These are phyloP conservation scores for Pollenia griseotomentosa DNA, from an alignment of 2,888 invertebrate genomes.

Conservation along the genomic window DNA sequence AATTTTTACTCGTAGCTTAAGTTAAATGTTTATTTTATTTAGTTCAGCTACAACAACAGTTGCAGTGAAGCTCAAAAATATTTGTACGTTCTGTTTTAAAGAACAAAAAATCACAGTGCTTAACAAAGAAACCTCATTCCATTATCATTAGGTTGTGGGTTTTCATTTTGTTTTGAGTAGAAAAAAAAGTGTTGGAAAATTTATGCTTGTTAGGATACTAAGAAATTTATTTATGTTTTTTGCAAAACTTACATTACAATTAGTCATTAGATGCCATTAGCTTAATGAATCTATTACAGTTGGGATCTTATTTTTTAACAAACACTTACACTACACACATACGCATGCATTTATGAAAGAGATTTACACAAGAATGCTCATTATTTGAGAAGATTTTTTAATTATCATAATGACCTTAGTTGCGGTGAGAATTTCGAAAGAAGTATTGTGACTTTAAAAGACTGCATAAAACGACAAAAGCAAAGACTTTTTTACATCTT, in stretches of 20 bases:
- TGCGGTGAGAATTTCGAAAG: constrained; percentile 52
- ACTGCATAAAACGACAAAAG: background rate
- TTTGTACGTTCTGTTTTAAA: background rate
- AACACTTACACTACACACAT: background rate
- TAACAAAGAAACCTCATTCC: background rate
- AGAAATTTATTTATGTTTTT: background rate
- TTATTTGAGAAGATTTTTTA: constrained; percentile 59
- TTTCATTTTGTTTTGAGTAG: background rate
- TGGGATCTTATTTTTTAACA: constrained; percentile 56
- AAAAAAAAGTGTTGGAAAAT: background rate
- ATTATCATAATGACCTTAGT: constrained; percentile 68
- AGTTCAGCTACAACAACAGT: constrained; percentile 10
- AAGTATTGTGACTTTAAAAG: background rate
- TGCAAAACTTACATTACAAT: constrained; percentile 39
- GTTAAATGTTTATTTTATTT: constrained; percentile 21
- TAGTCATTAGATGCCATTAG: constrained; percentile 71
- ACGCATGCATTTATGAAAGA: constrained; percentile 5
- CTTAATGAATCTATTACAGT: constrained; percentile 64
- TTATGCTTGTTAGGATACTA: background rate
- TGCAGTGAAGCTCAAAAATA: background rate
- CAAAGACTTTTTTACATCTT: background rate
- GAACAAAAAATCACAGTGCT: background rate
- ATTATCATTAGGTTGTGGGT: background rate
- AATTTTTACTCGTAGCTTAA: constrained; percentile 7
- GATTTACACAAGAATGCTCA: constrained; percentile 24